Conservation (phyloP, 2,113 vertebrate species). For the Stomatorhinus ivindoensis region DNA sequence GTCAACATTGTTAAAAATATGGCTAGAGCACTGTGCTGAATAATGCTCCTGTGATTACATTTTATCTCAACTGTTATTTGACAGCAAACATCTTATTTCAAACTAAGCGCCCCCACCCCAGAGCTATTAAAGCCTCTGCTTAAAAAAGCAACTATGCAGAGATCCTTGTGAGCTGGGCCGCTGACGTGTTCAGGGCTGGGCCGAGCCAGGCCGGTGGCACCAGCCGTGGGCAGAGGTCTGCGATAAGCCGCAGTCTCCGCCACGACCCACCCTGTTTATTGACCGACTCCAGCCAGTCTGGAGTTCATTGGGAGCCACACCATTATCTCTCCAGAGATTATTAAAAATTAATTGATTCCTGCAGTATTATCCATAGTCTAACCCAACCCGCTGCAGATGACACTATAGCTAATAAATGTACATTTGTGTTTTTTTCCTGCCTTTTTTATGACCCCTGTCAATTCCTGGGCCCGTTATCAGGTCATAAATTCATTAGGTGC, state of each 20-base stretch:
- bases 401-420: constrained; percentile 55
- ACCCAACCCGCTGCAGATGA: constrained; percentile 29
- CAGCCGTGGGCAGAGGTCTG: not conserved
- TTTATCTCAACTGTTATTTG: constrained; percentile 5
- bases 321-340: constrained; percentile 57
- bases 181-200: not conserved
- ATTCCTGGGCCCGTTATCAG: constrained; percentile 58
- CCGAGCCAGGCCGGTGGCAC: not conserved
- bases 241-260: constrained; percentile 18
- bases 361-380: constrained; percentile 43
- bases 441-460: constrained; percentile 54
- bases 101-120: not conserved
- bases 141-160: not conserved
- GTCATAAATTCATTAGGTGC: constrained; percentile 69
- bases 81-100: constrained; percentile 10
- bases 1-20: not conserved
- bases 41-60: not conserved
- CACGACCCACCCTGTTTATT: constrained; percentile 60
- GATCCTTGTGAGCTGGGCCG: not conserved
- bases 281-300: constrained; percentile 72
- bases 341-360: constrained; percentile 65
- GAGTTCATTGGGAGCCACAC: constrained; percentile 56
- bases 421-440: constrained; percentile 46
- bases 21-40: constrained; percentile 16
- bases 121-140: not conserved